Base-by-base conservation (phyloP, 1,140 invertebrate genomes). In the Anadara kagoshimensis region DNA sequence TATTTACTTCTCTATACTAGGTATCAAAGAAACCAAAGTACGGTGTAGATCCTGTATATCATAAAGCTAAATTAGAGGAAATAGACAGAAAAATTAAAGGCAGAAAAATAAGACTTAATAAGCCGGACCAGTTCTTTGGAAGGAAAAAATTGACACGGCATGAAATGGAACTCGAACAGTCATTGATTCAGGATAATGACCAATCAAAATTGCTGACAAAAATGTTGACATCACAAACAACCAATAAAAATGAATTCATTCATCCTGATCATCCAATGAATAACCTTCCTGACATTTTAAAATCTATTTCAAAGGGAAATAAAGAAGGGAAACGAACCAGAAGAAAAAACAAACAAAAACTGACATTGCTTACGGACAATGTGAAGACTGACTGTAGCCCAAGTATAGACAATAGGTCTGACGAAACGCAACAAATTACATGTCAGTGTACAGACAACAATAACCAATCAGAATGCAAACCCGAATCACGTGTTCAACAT, bases 111-210 rank as follows among this genome's bases (percentile, higher is more conserved):
- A 45, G 45, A 14, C 66, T 84, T 16, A 26, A 24, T 26, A 69
- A 73, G 45, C 73, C 77, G 43, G 79, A 84, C 59, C 72, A 61
- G 41, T 80, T 86, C 58, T 69, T 71, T 29, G 82, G 79, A 22
- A 62, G 70, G 20, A 80, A 80, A 66, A 29, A 75, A 22, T 20
- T 86, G 36, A 68, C 58, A 20, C 53, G 82, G 26, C 84, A 85
- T 66, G 80, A 83, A 58, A 80, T 85, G 80, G 84, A 86, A 2
- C 68, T 86, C 20, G 84, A 86, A 65, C 79, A 78, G 41, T 76
- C 80, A 51, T 54, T 75, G 4, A 73, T 86, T 53, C 24, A 73
- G 18, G 69, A 72, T 12, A 73, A 68, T 64, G 56, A 69, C 20
- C 56, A 81, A 26, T 65, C 71, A 10, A 78, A 75, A 49, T 71